Conservation (phyloP, 2,113 vertebrate genomes). For the Brachypodius melanocephalos region DNA sequence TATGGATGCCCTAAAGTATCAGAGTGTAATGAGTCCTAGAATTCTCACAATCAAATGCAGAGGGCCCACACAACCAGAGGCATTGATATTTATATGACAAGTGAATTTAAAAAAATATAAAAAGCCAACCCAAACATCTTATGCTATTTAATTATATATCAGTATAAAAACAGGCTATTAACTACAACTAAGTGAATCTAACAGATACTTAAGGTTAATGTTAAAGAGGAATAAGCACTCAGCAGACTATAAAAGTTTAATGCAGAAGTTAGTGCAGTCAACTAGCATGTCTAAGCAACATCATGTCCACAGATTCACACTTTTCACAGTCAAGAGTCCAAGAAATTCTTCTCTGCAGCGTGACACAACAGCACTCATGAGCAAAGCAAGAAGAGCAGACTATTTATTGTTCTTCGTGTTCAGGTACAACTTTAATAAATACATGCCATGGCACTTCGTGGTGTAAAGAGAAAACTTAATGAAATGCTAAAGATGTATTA, state of each 20-base stretch:
- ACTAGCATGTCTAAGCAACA: neutral
- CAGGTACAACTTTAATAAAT: neutral
- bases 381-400: neutral
- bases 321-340: neutral
- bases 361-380: neutral
- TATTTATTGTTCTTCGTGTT: neutral
- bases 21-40: neutral
- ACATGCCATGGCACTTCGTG: neutral
- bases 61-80: neutral
- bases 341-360: neutral
- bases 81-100: neutral
- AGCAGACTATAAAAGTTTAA: neutral
- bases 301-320: neutral
- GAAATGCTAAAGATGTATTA: neutral
- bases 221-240: neutral
- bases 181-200: neutral
- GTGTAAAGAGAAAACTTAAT: neutral
- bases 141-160: neutral
- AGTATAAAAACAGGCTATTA: neutral
- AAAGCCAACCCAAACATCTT: neutral
- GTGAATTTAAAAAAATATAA: neutral
- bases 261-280: neutral
- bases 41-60: neutral
- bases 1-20: neutral
- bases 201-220: neutral